Conservation (phyloP, 2,113 vertebrate species). For the Grantiella picta region DNA sequence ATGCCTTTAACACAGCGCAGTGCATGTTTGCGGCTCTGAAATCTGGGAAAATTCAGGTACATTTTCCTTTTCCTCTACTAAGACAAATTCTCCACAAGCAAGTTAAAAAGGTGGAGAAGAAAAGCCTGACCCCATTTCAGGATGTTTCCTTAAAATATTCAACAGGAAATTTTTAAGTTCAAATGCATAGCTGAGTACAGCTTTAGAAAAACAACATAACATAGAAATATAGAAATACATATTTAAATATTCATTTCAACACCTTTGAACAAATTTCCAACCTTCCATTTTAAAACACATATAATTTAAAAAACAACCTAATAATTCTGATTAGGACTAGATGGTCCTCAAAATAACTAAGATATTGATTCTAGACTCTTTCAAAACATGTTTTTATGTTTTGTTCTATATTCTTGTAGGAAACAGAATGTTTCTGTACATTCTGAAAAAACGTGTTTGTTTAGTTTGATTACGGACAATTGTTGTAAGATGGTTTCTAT, state of each 20-base stretch:
- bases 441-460: not conserved
- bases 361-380: not conserved
- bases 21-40: constrained; percentile 96
- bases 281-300: not conserved
- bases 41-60: constrained; percentile 91
- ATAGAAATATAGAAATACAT: not conserved
- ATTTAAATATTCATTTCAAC: not conserved
- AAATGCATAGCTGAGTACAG: not conserved
- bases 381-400: not conserved
- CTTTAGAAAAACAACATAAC: not conserved
- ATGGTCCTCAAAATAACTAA: not conserved
- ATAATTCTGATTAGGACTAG: not conserved
- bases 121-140: not conserved
- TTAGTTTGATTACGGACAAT: not conserved
- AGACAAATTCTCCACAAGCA: not conserved
- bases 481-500: not conserved
- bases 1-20: constrained; percentile 95
- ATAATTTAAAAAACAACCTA: not conserved
- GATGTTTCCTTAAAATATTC: not conserved
- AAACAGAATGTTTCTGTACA: not conserved
- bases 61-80: not conserved
- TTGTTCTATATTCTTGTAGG: not conserved
- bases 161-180: not conserved
- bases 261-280: not conserved
- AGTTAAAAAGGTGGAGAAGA: not conserved